Evolutionary conservation across 2,797 vertebrate species (phyloP), one percentile per base, ranked within the genome.

Genomic region (Linurgus olivaceus): DNA sequence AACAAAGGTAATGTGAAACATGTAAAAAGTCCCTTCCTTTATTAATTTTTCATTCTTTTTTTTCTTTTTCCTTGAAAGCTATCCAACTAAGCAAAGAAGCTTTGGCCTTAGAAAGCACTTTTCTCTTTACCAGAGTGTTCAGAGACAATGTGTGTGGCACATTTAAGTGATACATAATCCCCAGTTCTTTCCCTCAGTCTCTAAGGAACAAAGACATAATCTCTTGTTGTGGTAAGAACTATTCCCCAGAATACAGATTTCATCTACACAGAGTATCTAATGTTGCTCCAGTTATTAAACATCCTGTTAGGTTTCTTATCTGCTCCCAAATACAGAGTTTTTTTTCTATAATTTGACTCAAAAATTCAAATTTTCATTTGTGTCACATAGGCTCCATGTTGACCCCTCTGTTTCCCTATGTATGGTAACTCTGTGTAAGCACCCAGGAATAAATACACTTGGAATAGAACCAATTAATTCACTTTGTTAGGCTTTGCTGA

Each of bases 1-100:
- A 91, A 96, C 37, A 96, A 94, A 93, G 80, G 66, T 88, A 96
- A 96, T 67, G 73, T 91, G 95, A 97, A 95, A 95, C 66, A 93
- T 23, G 63, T 38, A 91, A 94, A 92, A 94, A 87, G 48, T 90
- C 37, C 44, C 20, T 68, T 90, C 42, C 38, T 79, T 92, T 87
- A 89, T 96, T 97, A 87, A 75, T 51, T 92, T 87, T 92, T 91
- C 13, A 7, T 79, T 76, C 6, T 25, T 81, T 84, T 73, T 47
- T 76, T 47, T 76, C 44, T 70, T 58, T 59, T 75, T 3, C 17
- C 47, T 93, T 92, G 73, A 93, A 94, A 94, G 48, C 54, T 57
- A 87, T 62, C 91, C 94, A 96, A 66, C 51, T 79, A 73, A 91
- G 70, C 70, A 50, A 96, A 52, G 84, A 92, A 93, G 77, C 59